Evolutionary conservation across 2,113 vertebrate species (phyloP), one percentile per base, ranked within the genome.

Genomic region (Gnathonemus longibarbis): DNA sequence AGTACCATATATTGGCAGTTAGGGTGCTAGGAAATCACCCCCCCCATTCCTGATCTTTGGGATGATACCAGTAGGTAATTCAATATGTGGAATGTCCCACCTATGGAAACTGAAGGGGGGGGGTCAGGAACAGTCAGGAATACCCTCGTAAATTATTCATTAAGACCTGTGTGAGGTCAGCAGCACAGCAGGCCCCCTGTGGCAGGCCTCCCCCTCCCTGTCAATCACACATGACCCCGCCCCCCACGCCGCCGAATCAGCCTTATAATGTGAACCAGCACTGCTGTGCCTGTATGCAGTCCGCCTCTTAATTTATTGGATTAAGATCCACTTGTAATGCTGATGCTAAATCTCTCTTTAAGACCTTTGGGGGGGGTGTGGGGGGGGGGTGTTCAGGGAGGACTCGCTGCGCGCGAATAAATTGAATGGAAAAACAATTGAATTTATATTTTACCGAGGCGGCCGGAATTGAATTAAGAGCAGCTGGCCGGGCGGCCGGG

Each of bases 1-100:
- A 56, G 90, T 15, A 88, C 91, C 19, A n/a, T 50, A 85, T 46
- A 84, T 93, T 92, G 93, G 89, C 46, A 93, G 70, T 66, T 52
- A 84, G 24, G 45, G 46, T 84, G 49, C 19, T 21, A 56, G 31
- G 42, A 84, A 84, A 89, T 56, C 84, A 62, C 35, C 86, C 46
- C 5, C 62, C 2, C 58, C 62, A 31, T 27, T 52, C 56, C 15
- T 39, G 74, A 77, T 77, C 35, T 77, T 77, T 42, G 74, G 74
- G 62, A 31, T 70, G 62, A 10, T 11, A 70, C 62, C 62, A 70
- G 62, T 70, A 70, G n/a, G 62, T 31, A 31, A 31, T 27, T 66
- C 58, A 11, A 70, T 70, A 70, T 70, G n/a, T 31, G 62, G 62
- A 70, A 31, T 70, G 62, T 70, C 5, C n/a, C 10, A 70, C 62